Evolutionary conservation across 2,797 vertebrate genomes (phyloP), one percentile per base, ranked within the genome.

Genomic region (Notolabrus celidotus): DNA sequence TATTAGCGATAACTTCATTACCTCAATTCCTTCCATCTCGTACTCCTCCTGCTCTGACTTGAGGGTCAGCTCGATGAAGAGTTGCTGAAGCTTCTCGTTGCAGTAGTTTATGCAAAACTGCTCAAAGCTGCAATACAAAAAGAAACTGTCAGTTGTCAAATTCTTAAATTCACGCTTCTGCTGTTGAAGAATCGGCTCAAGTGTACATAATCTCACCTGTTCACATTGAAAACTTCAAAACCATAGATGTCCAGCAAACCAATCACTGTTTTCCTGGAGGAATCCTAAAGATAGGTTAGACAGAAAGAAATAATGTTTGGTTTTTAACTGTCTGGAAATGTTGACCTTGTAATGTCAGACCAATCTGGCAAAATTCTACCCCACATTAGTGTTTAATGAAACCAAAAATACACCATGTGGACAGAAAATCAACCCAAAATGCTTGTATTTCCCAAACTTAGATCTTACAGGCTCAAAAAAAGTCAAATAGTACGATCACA

Each of bases 21-120:
- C 97, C 94, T 98, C 95, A n/a, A 99, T 97, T 14, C 96, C 97
- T 80, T 99, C 97, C 83, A 86, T 80, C 49, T 97, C 94, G 0
- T 99, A 99, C 77, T 99, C 97, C 3, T 97, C 95, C 90, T 99
- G 97, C 73, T 99, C 97, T 0, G 97, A 97, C 73, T 97, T 97
- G 47, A 99, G 89, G 3, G 97, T 99, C 87, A 97, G 96, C 86
- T 97, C 93, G 69, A 98, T 97, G 79, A 99, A 93, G 49, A 99
- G 94, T 80, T 99, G 97, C 89, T 99, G 97, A 19, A 99, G 95
- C 88, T 98, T 99, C 90, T 99, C 97, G 0, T 98, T 99, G 93
- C 97, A 99, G 86, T 98, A 99, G 86, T 99, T 99, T 86, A 99
- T 99, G 87, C 97, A 99, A 87, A 99, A 98, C 92, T 99, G 97